Evolutionary conservation across 2,113 vertebrate species (phyloP).

Genomic region (Nesoenas mayeri): DNA sequence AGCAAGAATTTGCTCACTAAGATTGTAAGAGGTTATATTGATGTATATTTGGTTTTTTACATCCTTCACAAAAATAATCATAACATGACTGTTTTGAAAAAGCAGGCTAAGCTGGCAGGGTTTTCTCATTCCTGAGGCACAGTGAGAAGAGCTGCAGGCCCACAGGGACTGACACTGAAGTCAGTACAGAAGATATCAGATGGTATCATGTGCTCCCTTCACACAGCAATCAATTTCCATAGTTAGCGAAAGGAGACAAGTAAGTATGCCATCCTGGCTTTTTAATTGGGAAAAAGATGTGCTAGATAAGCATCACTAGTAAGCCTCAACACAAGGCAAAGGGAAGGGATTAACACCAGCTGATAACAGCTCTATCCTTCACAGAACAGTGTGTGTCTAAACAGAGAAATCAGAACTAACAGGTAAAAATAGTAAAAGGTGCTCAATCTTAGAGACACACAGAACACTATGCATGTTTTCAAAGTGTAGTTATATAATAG

Average conservation of each 20-base stretch:
- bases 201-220: neutral
- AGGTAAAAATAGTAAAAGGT: neutral
- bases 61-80: neutral
- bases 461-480: neutral
- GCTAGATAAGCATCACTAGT: neutral
- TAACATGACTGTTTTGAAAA: neutral
- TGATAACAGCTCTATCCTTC: neutral
- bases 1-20: neutral
- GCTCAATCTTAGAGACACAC: neutral
- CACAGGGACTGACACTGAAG: neutral
- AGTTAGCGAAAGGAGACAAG: neutral
- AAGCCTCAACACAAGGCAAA: neutral
- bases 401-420: neutral
- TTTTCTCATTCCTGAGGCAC: neutral
- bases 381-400: neutral
- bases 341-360: neutral
- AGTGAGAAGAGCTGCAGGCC: neutral
- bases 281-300: neutral
- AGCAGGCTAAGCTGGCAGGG: neutral
- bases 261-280: neutral
- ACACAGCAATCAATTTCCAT: neutral
- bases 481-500: neutral
- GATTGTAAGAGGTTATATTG: neutral
- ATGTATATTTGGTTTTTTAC: neutral
- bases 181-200: neutral